phyloP scores from a whole-genome alignment of 2,888 invertebrate species.

The Drosophila niveifrons region DNA sequence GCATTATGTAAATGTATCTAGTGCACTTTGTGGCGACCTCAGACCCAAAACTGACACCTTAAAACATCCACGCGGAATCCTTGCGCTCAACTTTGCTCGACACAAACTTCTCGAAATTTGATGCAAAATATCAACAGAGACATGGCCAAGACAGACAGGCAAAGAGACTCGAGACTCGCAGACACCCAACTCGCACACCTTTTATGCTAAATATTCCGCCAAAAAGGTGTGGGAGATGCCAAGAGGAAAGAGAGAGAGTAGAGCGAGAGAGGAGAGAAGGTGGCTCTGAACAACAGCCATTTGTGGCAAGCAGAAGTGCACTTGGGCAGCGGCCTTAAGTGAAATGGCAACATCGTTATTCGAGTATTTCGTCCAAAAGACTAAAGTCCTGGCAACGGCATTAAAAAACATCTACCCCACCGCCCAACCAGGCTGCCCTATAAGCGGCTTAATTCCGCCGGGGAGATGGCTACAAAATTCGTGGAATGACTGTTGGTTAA shows the following conservation, averaged over 20 bases:
- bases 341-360: conserved; percentile 72
- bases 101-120: conserved; percentile 58
- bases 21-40: conserved; percentile 78
- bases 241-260: background rate
- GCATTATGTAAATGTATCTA: conserved; percentile 78
- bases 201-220: conserved; percentile 75
- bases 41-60: conserved; percentile 56
- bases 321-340: conserved; percentile 77
- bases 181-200: conserved; percentile 57
- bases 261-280: background rate
- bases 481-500: conserved; percentile 11
- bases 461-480: background rate
- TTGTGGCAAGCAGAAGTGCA: conserved; percentile 80
- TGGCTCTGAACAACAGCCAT: conserved; percentile 59
- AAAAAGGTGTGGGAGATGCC: conserved; percentile 11
- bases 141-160: conserved; percentile 10
- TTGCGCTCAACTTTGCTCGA: conserved; percentile 11
- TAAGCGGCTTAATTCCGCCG: conserved; percentile 73
- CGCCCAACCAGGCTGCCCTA: conserved; percentile 45
- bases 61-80: conserved; percentile 52
- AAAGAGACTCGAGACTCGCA: conserved; percentile 21
- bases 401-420: conserved; percentile 27
- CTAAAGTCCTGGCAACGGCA: conserved; percentile 29
- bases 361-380: conserved; percentile 52
- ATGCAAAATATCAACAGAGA: conserved; percentile 70